These are phyloP conservation scores for Monopterus albus DNA, from an alignment of 2,113 vertebrate species.

Conservation along the genomic window DNA sequence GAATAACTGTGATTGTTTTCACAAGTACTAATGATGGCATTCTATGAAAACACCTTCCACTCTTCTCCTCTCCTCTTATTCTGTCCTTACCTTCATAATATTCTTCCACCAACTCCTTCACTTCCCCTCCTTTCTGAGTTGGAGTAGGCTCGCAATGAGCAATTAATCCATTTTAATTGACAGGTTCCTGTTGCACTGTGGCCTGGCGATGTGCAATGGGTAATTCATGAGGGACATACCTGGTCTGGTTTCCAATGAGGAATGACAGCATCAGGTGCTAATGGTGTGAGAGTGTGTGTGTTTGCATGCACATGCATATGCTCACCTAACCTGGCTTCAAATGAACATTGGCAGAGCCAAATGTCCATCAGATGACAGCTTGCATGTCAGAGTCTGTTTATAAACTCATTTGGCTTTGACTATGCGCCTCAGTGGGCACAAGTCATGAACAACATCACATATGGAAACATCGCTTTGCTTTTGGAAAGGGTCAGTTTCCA, in stretches of 20 bases:
- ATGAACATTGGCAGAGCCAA: constrained; percentile 44
- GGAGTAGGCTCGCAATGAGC: constrained; percentile 32
- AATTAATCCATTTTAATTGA: constrained; percentile 71
- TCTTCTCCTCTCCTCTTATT: not conserved
- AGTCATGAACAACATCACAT: constrained; percentile 22
- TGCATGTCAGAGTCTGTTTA: constrained; percentile 42
- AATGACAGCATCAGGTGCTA: constrained; percentile 37
- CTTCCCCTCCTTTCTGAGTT: constrained; percentile 4
- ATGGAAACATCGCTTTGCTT: constrained; percentile 7
- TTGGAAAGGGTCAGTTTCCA: constrained; percentile 17
- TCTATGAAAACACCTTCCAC: not conserved
- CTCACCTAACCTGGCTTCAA: constrained; percentile 30
- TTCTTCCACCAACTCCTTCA: not conserved
- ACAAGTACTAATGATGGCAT: constrained; percentile 6
- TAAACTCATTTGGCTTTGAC: constrained; percentile 41
- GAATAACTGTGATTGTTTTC: constrained; percentile 18
- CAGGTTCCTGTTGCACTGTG: constrained; percentile 62
- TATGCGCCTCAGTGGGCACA: not conserved
- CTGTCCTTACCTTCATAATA: not conserved
- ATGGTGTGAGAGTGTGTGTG: constrained; percentile 18
- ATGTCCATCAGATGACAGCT: constrained; percentile 43
- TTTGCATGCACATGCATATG: constrained; percentile 11
- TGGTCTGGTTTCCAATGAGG: constrained; percentile 63
- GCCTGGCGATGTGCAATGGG: constrained; percentile 48
- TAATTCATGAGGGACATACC: constrained; percentile 62